A percentile compares a stretch with the other conserved stretches of the same genome.
Evolutionary conservation across 2,888 invertebrate species (phyloP).

Genomic region (Caenorhabditis sp.): DNA sequence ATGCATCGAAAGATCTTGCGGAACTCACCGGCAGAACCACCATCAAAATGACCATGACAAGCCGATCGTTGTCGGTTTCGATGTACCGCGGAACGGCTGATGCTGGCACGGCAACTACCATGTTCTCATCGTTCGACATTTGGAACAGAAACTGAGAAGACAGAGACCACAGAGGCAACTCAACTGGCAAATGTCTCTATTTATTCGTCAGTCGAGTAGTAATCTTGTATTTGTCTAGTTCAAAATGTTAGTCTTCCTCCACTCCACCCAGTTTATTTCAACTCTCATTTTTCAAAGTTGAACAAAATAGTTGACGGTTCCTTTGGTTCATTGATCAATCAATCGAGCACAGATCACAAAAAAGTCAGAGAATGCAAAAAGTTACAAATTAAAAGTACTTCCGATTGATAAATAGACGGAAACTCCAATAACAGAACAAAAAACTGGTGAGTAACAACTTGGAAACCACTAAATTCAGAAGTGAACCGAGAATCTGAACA

Average conservation of each 20-base stretch:
- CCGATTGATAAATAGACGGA: no score
- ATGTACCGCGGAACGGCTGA: constrained; percentile 10
- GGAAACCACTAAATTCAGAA: no score
- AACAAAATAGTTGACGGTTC: not conserved
- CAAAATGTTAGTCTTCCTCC: constrained; percentile 43
- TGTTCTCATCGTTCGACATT: constrained; percentile 20
- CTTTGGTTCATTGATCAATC: no score
- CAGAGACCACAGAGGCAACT: not conserved
- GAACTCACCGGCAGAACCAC: constrained; percentile 48
- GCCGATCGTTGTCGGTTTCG: constrained; percentile 52
- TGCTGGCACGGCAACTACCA: constrained; percentile 16
- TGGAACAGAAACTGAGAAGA: not conserved
- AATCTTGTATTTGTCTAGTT: constrained; percentile 42
- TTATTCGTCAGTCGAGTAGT: constrained; percentile 23
- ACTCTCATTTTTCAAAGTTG: not conserved
- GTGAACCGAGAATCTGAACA: not conserved
- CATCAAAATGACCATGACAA: constrained; percentile 39
- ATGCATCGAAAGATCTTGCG: no score
- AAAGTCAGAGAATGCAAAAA: no score
- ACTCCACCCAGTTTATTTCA: constrained; percentile 6
- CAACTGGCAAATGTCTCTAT: not conserved
- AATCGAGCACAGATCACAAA: not conserved
- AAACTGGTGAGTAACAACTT: no score
- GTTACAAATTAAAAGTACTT: no score
- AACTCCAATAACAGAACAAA: no score